Base-by-base conservation (phyloP, 2,797 vertebrate genomes). In the Manis crassicaudata region DNA sequence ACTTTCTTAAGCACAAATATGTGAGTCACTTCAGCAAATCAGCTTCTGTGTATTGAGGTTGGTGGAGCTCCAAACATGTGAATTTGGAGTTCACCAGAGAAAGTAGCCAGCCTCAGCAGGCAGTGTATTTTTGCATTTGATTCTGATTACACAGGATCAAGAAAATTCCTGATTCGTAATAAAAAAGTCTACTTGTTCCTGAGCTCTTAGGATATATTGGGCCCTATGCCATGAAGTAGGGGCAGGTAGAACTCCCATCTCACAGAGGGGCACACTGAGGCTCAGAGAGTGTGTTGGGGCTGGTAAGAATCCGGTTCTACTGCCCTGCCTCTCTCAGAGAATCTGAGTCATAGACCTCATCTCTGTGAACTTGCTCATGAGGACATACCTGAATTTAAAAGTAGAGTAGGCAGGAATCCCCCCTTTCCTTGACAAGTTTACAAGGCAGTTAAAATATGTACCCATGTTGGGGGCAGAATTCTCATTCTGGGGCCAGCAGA, bases 291-390 rank as follows among this genome's bases (percentile, higher is more conserved):
- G 32, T 27, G 54, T 40, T 16, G 16, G 7, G 58, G 16, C 17
- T 37, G 29, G 21, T 54, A 40, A 40, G 54, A 81, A 93, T 13
- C 2, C 68, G 77, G 77, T 6, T 25, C 27, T 20, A 43, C 32
- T 80, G 73, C 70, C 70, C 50, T 43, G 35, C 73, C 29, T 92
- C 40, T 86, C 76, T 76, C 70, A 32, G 89, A 95, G 63, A 94
- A 82, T 81, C 40, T 3, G 1, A n/a, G 73, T 60, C 37, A 43
- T 23, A 56, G 18, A 70, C 32, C 18, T 43, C 76, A 46, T 62
- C 46, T 13, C n/a, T 32, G 13, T 85, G 67, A 73, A 35, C 72
- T 52, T 75, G 77, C 67, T 81, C 7, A 7, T 14, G n/a, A 88
- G 56, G 40, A 79, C 21, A 43, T 12, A 32, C 25, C 29, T 43